A percentile compares a stretch with the other conserved stretches of the same genome.
Evolutionary conservation across 2,888 invertebrate genomes (phyloP).

Genomic region (Eustalomyia histrio): DNA sequence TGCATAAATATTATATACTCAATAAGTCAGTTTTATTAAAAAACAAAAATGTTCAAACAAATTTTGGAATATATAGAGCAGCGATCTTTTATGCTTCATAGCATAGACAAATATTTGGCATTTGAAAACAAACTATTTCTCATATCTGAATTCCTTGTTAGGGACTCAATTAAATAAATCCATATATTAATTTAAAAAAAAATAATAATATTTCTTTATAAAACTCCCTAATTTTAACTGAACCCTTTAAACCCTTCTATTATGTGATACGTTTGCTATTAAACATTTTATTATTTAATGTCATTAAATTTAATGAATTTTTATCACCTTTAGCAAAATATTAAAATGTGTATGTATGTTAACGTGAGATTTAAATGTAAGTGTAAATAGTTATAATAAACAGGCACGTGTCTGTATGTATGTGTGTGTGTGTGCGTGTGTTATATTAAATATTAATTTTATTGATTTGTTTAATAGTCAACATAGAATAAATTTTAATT

Average conservation of each 20-base stretch:
- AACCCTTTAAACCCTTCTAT: background rate
- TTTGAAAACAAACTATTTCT: no score
- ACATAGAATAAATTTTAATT: constrained; percentile 29
- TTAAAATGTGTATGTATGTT: constrained; percentile 25
- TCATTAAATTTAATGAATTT: constrained; percentile 64
- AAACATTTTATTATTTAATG: constrained; percentile 48
- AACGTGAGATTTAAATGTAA: constrained; percentile 1
- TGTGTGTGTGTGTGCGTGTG: background rate
- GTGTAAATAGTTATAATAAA: background rate
- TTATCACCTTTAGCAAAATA: constrained; percentile 58
- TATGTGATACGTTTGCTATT: constrained; percentile 12
- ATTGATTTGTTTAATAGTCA: constrained; percentile 56
- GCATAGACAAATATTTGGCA: no score
- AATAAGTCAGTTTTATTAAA: no score
- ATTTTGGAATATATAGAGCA: no score
- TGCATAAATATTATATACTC: no score
- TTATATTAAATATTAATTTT: constrained; percentile 52
- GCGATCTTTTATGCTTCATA: no score
- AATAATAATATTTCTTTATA: background rate
- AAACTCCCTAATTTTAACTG: no score
- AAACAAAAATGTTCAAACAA: no score
- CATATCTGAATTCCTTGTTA: no score
- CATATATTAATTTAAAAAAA: no score
- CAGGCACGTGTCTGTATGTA: background rate
- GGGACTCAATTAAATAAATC: no score